Evolutionary conservation across 1,140 invertebrate species (phyloP).

Genomic region (Drosophila lacertosa): DNA sequence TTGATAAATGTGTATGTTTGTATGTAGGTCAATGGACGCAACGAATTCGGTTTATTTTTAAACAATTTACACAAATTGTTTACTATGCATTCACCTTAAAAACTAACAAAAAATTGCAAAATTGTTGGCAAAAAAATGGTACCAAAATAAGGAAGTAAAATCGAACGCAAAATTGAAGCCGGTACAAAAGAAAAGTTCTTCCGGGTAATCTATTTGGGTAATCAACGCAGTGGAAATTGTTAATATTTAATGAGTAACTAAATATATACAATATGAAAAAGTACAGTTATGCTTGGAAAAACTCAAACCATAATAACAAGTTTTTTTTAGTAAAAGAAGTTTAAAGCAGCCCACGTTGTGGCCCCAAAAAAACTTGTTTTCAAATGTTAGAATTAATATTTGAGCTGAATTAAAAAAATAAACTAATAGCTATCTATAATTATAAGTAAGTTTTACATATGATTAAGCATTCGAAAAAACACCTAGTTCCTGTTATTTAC

Average conservation of each 20-base stretch:
- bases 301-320: too few relatives aligned
- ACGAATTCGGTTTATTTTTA: conserved; percentile 30
- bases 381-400: too few relatives aligned
- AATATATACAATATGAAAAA: too few relatives aligned
- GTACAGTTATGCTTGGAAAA: too few relatives aligned
- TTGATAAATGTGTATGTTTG: conserved; percentile 10
- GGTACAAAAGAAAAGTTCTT: conserved; percentile 1
- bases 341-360: too few relatives aligned
- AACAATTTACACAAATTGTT: conserved; percentile 24
- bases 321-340: too few relatives aligned
- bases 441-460: too few relatives aligned
- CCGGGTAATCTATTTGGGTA: too few relatives aligned
- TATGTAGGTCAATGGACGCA: conserved; percentile 49
- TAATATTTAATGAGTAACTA: neutral
- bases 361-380: too few relatives aligned
- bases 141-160: neutral
- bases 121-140: neutral
- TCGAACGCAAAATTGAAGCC: neutral
- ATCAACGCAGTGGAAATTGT: neutral
- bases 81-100: conserved; percentile 17
- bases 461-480: neutral
- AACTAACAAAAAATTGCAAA: conserved; percentile 19
- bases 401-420: too few relatives aligned
- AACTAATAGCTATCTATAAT: too few relatives aligned
- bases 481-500: too few relatives aligned